These are phyloP conservation scores for Myzus persicae DNA, from an alignment of 1,140 invertebrate species.

Conservation along the genomic window DNA sequence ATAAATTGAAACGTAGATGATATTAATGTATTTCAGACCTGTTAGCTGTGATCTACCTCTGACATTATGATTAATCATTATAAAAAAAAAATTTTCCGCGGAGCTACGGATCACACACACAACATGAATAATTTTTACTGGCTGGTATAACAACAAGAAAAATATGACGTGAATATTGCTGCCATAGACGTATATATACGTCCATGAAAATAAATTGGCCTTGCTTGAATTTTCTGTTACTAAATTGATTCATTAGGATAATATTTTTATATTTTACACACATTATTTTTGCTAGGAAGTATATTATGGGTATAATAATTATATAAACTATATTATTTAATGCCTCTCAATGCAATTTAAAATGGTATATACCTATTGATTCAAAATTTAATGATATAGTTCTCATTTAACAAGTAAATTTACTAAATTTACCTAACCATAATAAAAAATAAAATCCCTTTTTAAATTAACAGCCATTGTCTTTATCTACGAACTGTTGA, in stretches of 20 bases:
- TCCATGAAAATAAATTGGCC: not conserved
- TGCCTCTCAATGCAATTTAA: not conserved
- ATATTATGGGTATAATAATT: not conserved
- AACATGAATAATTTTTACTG: not conserved
- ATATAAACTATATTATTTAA: slow-evolving; percentile 12
- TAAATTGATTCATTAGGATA: not conserved
- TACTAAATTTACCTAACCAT: not conserved
- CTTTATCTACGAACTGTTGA: not conserved
- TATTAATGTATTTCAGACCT: too few species aligned
- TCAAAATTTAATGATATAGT: not conserved
- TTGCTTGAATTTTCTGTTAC: not conserved
- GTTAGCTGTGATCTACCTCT: not conserved
- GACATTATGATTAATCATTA: not conserved
- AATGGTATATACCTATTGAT: not conserved
- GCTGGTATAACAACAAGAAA: not conserved
- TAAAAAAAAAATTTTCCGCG: not conserved
- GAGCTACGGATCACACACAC: too few species aligned
- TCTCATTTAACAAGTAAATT: not conserved
- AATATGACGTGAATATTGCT: not conserved
- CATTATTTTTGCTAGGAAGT: not conserved
- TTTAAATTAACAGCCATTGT: not conserved
- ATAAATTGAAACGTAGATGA: too few species aligned
- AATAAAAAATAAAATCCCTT: not conserved
- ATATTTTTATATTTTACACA: not conserved
- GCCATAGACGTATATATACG: not conserved